Evolutionary conservation across 2,888 invertebrate species (phyloP), one percentile per base, ranked within the genome.

Genomic region (Seira sanloemensis): DNA sequence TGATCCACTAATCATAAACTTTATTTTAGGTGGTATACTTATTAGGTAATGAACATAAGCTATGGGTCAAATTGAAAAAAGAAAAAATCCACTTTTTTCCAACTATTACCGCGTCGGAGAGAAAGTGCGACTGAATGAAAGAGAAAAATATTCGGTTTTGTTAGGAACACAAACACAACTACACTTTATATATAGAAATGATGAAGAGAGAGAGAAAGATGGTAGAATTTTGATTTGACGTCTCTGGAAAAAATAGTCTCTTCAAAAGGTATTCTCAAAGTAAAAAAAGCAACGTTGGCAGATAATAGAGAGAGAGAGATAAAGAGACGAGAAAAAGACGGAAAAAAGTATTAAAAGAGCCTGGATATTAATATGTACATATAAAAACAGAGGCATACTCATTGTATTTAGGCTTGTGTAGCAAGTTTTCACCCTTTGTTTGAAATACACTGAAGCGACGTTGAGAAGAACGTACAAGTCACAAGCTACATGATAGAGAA

Each of bases 81-180:
- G 58, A 58, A 58, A 37, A 58, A 58, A 58, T 58, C 58, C 58
- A 58, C 58, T 58, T 58, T 4, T 18, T 58, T 58, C 58, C 7
- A 58, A 58, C 58, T 58, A 58, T 58, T 58, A 58, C 58, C 58
- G 18, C n/a, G 58, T 58, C 18, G 12, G 58, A 58, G 58, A 58
- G 58, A 58, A 16, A 58, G 58, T 58, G 58, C 58, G 58, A 58
- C 58, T 58, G 58, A 58, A 58, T 18, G 58, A 18, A 58, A 58
- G 58, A 58, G 58, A 58, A 58, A 58, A 58, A 58, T 58, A 58
- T 58, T 58, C 2, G 4, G 7, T 9, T 58, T 58, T n/a, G n/a
- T 58, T 69, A 26, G 19, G 21, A 69, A 69, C 69, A 25, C 25
- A 24, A 66, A 66, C 23, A 66, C 23, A 23, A 66, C 66, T 24